Evolutionary conservation across 1,140 invertebrate genomes (phyloP).

Genomic region (Monomorium pharaonis): DNA sequence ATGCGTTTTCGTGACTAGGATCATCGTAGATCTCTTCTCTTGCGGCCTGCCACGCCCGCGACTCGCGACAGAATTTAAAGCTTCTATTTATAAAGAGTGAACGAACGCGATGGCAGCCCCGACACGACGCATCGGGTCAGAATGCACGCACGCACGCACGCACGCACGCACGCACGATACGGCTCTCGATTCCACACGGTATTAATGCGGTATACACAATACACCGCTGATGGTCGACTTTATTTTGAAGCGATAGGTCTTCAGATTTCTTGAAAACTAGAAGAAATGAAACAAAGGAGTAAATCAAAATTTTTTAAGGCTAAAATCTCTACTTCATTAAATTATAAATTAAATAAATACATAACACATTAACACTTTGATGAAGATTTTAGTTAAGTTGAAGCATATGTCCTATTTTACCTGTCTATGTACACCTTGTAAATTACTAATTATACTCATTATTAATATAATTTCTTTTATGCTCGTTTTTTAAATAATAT

Average conservation of each 20-base stretch:
- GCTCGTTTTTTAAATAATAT: too few relatives aligned
- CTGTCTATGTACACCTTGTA: too few relatives aligned
- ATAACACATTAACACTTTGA: background rate
- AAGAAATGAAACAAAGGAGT: too few relatives aligned
- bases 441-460: too few relatives aligned
- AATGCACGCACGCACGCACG: background rate
- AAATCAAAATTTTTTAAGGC: background rate
- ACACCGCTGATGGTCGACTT: conserved; percentile 34
- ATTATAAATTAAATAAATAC: background rate
- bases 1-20: conserved; percentile 63
- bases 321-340: background rate
- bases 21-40: conserved; percentile 59
- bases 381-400: too few relatives aligned
- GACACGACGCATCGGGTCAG: conserved; percentile 62
- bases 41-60: conserved; percentile 72
- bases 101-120: conserved; percentile 71
- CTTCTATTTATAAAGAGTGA: conserved; percentile 82
- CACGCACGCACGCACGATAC: background rate
- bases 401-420: too few relatives aligned
- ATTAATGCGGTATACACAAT: background rate
- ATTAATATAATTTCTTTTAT: too few relatives aligned
- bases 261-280: background rate
- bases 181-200: background rate
- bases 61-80: conserved; percentile 70
- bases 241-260: conserved; percentile 12